A percentile compares a stretch with the other conserved stretches of the same genome.
Evolutionary conservation across 2,888 invertebrate species (phyloP).

Genomic region (Priocnemis perturbator): DNA sequence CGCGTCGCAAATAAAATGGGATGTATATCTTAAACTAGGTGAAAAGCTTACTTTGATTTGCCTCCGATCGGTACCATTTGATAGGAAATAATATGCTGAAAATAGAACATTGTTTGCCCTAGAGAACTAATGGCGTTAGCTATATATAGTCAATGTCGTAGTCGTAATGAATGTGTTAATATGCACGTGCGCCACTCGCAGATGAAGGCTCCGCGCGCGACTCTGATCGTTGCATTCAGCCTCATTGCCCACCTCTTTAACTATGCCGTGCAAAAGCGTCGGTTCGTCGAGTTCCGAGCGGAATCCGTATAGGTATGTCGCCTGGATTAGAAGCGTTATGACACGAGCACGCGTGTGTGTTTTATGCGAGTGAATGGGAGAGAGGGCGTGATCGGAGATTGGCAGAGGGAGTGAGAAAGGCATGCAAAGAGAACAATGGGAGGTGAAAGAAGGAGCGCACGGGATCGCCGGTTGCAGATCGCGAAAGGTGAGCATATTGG

Average conservation of each 20-base stretch:
- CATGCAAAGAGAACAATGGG: too few relatives aligned
- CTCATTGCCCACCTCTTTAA: neutral
- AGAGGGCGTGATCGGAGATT: too few relatives aligned
- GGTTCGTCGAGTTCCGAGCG: neutral
- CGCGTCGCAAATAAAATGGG: too few relatives aligned
- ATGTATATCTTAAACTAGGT: too few relatives aligned
- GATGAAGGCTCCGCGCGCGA: neutral
- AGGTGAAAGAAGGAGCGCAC: too few relatives aligned
- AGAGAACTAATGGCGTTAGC: too few relatives aligned
- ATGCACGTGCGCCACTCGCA: neutral
- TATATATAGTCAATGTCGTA: neutral
- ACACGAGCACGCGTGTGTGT: neutral
- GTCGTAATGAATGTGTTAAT: constrained; percentile 5
- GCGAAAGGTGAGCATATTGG: constrained; percentile 17
- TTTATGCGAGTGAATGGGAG: too few relatives aligned
- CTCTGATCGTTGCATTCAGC: neutral
- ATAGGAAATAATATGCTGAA: too few relatives aligned
- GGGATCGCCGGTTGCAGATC: neutral
- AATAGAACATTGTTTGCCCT: too few relatives aligned
- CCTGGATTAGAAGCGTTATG: constrained; percentile 5
- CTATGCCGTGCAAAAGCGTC: neutral
- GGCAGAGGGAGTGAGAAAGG: too few relatives aligned
- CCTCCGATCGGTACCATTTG: too few relatives aligned
- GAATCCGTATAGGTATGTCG: neutral
- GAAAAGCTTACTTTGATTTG: too few relatives aligned